Percentiles rank a stretch among this genome's conserved stretches.
These are phyloP conservation scores for Amazona guildingii DNA, from an alignment of 2,113 vertebrate genomes.

Conservation along the genomic window DNA sequence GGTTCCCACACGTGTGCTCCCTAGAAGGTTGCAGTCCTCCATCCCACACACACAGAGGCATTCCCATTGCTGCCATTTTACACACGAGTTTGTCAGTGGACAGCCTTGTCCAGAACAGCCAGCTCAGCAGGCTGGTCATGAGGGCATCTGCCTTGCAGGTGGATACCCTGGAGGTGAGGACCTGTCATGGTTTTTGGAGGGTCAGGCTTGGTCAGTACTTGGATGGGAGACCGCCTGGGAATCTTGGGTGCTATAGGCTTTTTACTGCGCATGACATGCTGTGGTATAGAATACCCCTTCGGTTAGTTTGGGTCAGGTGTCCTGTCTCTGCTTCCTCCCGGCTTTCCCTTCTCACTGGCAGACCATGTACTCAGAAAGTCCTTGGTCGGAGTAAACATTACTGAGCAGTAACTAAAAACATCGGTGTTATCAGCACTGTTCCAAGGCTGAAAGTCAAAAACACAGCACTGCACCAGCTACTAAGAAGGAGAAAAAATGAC, in stretches of 20 bases:
- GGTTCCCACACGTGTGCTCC: rapidly evolving
- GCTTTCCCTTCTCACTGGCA: neutral
- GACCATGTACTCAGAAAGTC: neutral
- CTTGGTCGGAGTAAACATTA: neutral
- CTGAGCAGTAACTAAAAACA: too few species aligned
- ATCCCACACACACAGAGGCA: neutral
- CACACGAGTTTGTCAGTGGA: neutral
- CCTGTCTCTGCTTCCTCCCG: neutral
- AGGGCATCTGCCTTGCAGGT: neutral
- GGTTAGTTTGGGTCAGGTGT: neutral
- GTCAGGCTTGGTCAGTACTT: neutral
- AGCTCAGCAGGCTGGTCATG: neutral
- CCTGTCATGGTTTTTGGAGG: neutral
- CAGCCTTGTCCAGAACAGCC: neutral
- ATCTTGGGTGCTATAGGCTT: neutral
- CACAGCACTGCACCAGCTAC: neutral
- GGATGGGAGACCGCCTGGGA: neutral
- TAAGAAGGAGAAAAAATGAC: neutral
- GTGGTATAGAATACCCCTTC: neutral
- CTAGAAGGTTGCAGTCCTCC: rapidly evolving
- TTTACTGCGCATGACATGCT: neutral
- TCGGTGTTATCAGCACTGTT: neutral
- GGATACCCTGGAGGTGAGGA: rapidly evolving
- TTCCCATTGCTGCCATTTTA: neutral
- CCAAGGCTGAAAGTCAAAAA: neutral